A percentile compares a stretch with the other conserved stretches of the same genome.
Conservation (phyloP, 2,797 vertebrate species). For the Halcyon badia region DNA sequence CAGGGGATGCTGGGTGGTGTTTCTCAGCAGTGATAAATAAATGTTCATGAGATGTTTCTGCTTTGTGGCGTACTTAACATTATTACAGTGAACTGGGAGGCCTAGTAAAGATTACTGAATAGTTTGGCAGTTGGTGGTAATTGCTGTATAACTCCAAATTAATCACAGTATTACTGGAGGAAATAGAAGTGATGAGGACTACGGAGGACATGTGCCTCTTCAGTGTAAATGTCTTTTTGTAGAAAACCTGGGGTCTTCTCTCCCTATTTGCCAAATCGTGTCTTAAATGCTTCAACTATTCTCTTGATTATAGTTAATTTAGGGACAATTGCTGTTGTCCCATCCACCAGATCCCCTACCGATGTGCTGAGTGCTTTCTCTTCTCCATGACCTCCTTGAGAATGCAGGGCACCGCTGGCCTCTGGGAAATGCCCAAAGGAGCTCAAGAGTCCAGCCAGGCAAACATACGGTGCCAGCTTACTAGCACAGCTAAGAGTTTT, state of each 20-base stretch:
- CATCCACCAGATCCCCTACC: neutral
- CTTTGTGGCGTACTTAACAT: neutral
- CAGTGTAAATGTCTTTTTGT: neutral
- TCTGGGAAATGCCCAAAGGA: neutral
- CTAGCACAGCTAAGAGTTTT: neutral
- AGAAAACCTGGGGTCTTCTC: neutral
- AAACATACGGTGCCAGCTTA: neutral
- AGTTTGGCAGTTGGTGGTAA: neutral
- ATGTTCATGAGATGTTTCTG: neutral
- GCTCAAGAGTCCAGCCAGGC: neutral
- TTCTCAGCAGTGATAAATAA: neutral
- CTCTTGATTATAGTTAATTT: conserved; percentile 31
- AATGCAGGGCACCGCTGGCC: neutral
- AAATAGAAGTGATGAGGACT: neutral
- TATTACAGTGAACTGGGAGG: neutral
- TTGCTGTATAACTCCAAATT: neutral
- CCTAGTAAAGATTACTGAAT: neutral
- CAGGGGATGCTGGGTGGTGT: neutral
- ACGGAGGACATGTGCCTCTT: neutral
- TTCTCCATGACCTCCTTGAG: neutral
- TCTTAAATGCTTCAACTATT: neutral
- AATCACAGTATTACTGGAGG: neutral
- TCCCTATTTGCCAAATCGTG: neutral
- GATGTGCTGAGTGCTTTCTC: neutral
- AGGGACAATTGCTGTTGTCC: neutral